A percentile compares a stretch with the other conserved stretches of the same genome.
phyloP scores from a whole-genome alignment of 2,113 vertebrate species.

The Lethenteron reissneri region DNA sequence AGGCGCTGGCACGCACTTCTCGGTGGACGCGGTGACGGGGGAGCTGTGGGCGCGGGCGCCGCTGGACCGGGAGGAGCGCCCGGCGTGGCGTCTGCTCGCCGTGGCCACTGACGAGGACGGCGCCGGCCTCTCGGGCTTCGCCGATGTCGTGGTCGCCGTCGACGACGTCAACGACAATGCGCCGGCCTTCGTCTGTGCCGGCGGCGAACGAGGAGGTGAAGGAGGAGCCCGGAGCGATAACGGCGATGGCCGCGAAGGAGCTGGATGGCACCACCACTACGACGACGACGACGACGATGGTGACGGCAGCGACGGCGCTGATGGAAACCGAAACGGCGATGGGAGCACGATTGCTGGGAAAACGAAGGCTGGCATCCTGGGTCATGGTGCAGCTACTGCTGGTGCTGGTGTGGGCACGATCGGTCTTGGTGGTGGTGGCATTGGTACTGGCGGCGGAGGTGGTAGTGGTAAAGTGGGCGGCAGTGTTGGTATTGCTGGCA shows the following conservation, averaged over 20 bases:
- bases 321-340: conserved; percentile 45
- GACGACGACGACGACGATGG: conserved; percentile 56
- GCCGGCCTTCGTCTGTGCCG: conserved; percentile 28
- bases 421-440: too few relatives aligned
- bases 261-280: conserved; percentile 50
- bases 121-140: conserved; percentile 57
- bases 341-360: conserved; percentile 16
- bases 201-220: too few relatives aligned
- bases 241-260: conserved; percentile 42
- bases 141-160: conserved; percentile 37
- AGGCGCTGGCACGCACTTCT: conserved; percentile 47
- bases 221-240: conserved; percentile 52
- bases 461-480: too few relatives aligned
- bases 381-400: too few relatives aligned
- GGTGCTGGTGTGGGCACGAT: too few relatives aligned
- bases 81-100: conserved; percentile 42
- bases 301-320: conserved; percentile 53
- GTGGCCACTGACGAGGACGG: conserved; percentile 47
- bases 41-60: conserved; percentile 46
- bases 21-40: conserved; percentile 56
- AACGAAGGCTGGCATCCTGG: too few relatives aligned
- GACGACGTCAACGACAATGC: conserved; percentile 87
- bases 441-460: too few relatives aligned
- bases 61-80: conserved; percentile 53
- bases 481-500: too few relatives aligned